Percentiles rank a stretch among this genome's conserved stretches.
These are phyloP conservation scores for Marmota flaviventris DNA, from an alignment of 2,113 vertebrate species.

Conservation along the genomic window DNA sequence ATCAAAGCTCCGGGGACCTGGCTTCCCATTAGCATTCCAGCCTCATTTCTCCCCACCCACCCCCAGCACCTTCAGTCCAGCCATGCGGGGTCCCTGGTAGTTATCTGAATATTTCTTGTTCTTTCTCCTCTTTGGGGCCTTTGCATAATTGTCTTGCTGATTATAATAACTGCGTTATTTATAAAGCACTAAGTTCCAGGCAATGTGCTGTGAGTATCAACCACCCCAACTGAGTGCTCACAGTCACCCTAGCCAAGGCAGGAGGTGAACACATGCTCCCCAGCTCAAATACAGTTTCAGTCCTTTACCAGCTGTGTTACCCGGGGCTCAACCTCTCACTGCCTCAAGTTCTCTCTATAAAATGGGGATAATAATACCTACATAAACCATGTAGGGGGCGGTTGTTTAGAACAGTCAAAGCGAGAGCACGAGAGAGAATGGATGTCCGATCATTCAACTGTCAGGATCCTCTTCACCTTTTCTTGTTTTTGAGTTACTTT, in stretches of 20 bases:
- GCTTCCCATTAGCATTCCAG: not conserved
- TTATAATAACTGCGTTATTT: not conserved
- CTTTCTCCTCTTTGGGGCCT: not conserved
- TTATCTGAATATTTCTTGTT: not conserved
- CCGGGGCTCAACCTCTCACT: not conserved
- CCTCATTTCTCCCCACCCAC: not conserved
- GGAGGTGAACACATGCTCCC: not conserved
- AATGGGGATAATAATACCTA: not conserved
- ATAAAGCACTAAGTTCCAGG: slow-evolving; percentile 27
- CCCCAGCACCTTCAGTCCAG: not conserved
- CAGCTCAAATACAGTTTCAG: not conserved
- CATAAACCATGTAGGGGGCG: not conserved
- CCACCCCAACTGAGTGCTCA: not conserved
- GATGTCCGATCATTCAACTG: not conserved
- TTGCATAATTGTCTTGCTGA: not conserved
- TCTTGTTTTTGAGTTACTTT: not conserved
- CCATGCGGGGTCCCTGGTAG: not conserved
- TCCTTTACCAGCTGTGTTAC: not conserved
- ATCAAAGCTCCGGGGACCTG: not conserved
- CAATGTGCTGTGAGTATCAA: not conserved
- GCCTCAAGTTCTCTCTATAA: not conserved
- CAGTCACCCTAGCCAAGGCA: not conserved
- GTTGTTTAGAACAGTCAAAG: too few species aligned
- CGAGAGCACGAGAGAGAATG: not conserved
- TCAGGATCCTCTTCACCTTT: not conserved